These are phyloP conservation scores for Misgurnus mizolepis DNA, from an alignment of 2,113 vertebrate species.

Conservation along the genomic window DNA sequence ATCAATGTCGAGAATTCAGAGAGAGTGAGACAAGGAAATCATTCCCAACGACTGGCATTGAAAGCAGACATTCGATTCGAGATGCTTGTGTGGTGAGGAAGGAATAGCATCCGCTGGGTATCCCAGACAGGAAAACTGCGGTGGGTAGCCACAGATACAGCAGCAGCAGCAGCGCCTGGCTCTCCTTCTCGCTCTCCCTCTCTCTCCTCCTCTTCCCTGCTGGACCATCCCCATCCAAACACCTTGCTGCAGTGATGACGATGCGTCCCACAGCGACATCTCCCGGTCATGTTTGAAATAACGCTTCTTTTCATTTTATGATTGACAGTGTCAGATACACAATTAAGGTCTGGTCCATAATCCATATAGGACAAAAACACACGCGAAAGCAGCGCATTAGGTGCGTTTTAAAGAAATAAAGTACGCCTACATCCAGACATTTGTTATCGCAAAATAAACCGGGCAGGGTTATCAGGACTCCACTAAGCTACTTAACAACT, in stretches of 20 bases:
- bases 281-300: not conserved
- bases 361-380: not conserved
- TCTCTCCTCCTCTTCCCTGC: slow-evolving; percentile 44
- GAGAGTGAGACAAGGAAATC: slow-evolving; percentile 28
- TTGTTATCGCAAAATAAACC: too few relatives aligned
- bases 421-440: too few relatives aligned
- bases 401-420: too few relatives aligned
- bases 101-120: slow-evolving; percentile 53
- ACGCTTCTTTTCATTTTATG: not conserved
- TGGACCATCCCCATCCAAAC: slow-evolving; percentile 48
- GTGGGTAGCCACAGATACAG: slow-evolving; percentile 46
- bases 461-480: too few relatives aligned
- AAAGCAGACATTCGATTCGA: slow-evolving; percentile 37
- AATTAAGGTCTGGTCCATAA: too few relatives aligned
- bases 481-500: too few relatives aligned
- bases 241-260: slow-evolving; percentile 44
- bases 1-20: slow-evolving; percentile 51
- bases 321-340: not conserved
- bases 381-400: not conserved
- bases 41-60: slow-evolving; percentile 44
- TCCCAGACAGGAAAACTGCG: slow-evolving; percentile 52
- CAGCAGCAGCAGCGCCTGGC: slow-evolving; percentile 43
- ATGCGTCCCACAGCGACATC: slow-evolving; percentile 52
- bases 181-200: slow-evolving; percentile 12
- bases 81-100: slow-evolving; percentile 34